Evolutionary conservation across 2,113 vertebrate species (phyloP).

Genomic region (Sphaerodactylus townsendi): DNA sequence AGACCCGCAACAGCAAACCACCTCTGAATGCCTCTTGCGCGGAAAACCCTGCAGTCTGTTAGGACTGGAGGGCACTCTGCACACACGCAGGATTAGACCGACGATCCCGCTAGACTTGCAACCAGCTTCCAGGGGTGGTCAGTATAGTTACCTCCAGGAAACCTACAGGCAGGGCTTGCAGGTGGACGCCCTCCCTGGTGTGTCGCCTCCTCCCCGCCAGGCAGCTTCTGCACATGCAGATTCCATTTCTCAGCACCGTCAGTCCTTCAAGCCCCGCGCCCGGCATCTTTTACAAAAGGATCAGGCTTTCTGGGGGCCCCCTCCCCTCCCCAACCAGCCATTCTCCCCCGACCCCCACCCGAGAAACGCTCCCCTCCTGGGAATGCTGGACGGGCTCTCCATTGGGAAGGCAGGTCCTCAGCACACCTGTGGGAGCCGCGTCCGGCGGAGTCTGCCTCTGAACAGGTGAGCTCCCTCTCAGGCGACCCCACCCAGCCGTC

Average conservation of each 20-base stretch:
- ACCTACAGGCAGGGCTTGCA: not conserved
- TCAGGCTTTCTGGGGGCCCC: not conserved
- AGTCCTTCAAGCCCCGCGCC: too few relatives aligned
- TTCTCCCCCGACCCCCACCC: too few relatives aligned
- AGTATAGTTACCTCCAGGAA: too few relatives aligned
- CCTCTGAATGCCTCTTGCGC: too few relatives aligned
- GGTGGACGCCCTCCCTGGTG: not conserved
- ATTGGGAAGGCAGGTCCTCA: not conserved
- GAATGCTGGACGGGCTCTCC: too few relatives aligned
- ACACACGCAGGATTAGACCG: not conserved
- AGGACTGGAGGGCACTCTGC: too few relatives aligned
- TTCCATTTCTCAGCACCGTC: too few relatives aligned
- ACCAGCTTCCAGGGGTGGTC: not conserved
- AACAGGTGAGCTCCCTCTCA: not conserved
- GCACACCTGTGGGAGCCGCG: not conserved
- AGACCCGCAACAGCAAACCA: too few relatives aligned
- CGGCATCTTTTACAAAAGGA: not conserved
- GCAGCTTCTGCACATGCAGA: not conserved
- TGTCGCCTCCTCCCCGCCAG: too few relatives aligned
- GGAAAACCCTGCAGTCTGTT: too few relatives aligned
- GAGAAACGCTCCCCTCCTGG: too few relatives aligned
- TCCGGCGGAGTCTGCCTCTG: accelerated
- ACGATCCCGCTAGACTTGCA: not conserved
- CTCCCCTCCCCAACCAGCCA: not conserved
- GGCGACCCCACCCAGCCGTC: not conserved